Base-by-base conservation (phyloP, 2,888 invertebrate genomes). In the Synergus itoensis region DNA sequence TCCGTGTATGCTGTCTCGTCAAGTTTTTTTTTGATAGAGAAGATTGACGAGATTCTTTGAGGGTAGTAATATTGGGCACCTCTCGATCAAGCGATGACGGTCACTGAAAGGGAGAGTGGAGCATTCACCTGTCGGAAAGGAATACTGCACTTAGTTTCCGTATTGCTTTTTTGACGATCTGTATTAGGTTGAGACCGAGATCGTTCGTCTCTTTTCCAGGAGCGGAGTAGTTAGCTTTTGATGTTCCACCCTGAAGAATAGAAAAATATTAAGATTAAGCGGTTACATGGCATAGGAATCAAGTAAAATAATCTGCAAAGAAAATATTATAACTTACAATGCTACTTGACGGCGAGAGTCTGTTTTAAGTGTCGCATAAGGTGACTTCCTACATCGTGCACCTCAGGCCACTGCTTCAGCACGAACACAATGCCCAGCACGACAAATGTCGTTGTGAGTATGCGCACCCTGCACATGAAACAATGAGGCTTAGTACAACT, bases 351-450 rank as follows among this genome's bases (percentile, higher is more conserved):
- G 88, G 96, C 95, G 84, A 97, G 93, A 88, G 96, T 96, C 93
- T 96, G 96, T 92, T 96, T 96, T 89, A 97, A 94, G 88, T 96
- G 94, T 87, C 96, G 94, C 93, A 96, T 94, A 84, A 96, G 94
- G 87, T 97, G 96, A 84, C 96, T 95, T 28, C 96, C 96, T 85
- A 97, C 95, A 89, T 97, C 97, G 91, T 95, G 94, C 86, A 97
- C 96, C 92, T 97, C 97, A 78, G 97, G 97, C 97, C 97, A 98
- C 91, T 97, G 97, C 90, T 96, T 96, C 91, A 97, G 94, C 86
- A 97, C 95, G 94, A 97, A 96, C 87, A 97, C 95, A 87, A 97
- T 95, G 79, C 96, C 94, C 93, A 97, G 94, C 82, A 97, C 96
- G 85, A 97, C 96, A 86, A 97, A 92, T 89, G 96, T 95, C 78